Conservation (phyloP, 2,797 vertebrate genomes). For the Pipistrellus kuhlii region DNA sequence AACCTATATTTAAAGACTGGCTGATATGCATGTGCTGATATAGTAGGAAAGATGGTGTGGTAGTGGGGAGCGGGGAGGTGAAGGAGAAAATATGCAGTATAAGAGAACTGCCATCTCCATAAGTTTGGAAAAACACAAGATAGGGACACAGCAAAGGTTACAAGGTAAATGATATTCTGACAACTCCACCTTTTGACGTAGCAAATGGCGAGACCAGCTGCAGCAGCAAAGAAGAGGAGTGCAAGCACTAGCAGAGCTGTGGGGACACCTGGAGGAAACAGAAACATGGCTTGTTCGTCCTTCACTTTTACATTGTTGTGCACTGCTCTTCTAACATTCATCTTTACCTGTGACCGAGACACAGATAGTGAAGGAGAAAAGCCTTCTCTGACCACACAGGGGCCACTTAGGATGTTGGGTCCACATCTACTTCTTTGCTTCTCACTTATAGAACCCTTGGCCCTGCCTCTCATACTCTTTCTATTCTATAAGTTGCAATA, state of each 20-base stretch:
- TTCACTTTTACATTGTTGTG: fast-evolving
- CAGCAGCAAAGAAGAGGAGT: conserved; percentile 86
- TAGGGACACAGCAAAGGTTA: background rate
- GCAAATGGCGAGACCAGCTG: conserved; percentile 86
- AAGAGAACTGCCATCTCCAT: background rate
- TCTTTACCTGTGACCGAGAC: background rate
- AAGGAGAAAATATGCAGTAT: background rate
- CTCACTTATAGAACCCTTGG: background rate
- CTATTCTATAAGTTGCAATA: background rate
- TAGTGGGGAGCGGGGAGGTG: background rate
- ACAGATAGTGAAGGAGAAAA: background rate
- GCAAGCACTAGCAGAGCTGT: conserved; percentile 87
- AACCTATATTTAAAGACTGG: background rate
- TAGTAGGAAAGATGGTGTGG: background rate
- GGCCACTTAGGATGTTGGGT: background rate
- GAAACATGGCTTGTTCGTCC: conserved; percentile 1
- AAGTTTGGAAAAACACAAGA: background rate
- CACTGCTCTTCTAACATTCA: background rate
- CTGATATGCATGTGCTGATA: background rate
- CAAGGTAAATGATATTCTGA: background rate
- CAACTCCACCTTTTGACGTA: conserved; percentile 88
- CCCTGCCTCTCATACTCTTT: background rate
- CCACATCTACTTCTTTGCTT: background rate
- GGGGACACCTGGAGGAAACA: conserved; percentile 85
- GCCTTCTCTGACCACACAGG: background rate